Evolutionary conservation across 2,113 vertebrate species (phyloP).

Genomic region (Chrysochloris asiatica): DNA sequence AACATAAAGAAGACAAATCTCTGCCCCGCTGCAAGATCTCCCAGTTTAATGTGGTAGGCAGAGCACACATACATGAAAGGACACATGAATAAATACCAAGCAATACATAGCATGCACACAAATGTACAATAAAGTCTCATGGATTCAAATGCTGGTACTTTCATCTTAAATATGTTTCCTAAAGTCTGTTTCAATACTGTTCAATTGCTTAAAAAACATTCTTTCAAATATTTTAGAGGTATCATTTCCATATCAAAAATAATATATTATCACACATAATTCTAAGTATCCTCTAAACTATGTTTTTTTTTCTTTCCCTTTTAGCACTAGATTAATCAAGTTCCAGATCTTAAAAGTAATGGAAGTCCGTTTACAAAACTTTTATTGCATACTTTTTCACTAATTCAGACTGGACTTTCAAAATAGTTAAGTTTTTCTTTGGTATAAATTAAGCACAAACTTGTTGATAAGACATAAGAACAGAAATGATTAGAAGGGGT

Average conservation of each 20-base stretch:
- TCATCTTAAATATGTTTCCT: constrained; percentile 9
- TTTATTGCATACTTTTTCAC: constrained; percentile 35
- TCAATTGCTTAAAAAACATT: constrained; percentile 30
- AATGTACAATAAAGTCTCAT: constrained; percentile 20
- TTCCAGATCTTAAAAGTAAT: constrained; percentile 44
- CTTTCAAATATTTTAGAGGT: constrained; percentile 44
- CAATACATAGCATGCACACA: constrained; percentile 33
- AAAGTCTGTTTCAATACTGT: background rate
- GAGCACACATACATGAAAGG: constrained; percentile 63
- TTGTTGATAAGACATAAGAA: too few species aligned
- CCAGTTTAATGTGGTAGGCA: constrained; percentile 71
- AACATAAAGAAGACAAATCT: constrained; percentile 71
- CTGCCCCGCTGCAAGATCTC: constrained; percentile 41
- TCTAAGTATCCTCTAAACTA: constrained; percentile 54
- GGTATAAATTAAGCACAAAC: too few species aligned
- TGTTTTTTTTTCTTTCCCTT: background rate
- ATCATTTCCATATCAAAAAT: constrained; percentile 34
- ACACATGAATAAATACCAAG: constrained; percentile 51
- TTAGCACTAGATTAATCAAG: constrained; percentile 36
- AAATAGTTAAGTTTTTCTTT: constrained; percentile 28
- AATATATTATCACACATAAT: constrained; percentile 42
- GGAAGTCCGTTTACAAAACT: constrained; percentile 33
- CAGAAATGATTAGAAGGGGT: too few species aligned
- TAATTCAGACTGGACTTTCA: constrained; percentile 32
- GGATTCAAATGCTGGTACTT: constrained; percentile 25